Percentiles rank a stretch among this genome's conserved stretches.
These are phyloP conservation scores for Tetranychus truncatus DNA, from an alignment of 2,888 invertebrate genomes.

Conservation along the genomic window DNA sequence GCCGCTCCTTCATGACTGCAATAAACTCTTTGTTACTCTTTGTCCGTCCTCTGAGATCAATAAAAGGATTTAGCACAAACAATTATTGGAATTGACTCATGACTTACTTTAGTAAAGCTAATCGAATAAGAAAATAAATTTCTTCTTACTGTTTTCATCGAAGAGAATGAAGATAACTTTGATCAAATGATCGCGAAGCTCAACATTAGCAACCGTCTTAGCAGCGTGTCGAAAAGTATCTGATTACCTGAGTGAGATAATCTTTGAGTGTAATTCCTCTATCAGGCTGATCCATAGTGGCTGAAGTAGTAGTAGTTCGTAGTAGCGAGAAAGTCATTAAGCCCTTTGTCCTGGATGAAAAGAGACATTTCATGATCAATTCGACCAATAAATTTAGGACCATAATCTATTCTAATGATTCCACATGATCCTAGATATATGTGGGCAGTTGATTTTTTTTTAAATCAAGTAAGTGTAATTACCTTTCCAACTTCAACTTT, in stretches of 20 bases:
- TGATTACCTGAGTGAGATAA: slow-evolving; percentile 74
- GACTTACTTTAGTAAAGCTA: background rate
- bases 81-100: background rate
- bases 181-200: slow-evolving; percentile 78
- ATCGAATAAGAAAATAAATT: slow-evolving; percentile 21
- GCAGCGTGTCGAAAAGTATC: slow-evolving; percentile 86
- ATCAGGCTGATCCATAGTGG: background rate
- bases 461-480: background rate
- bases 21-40: slow-evolving; percentile 94
- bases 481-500: slow-evolving; percentile 83
- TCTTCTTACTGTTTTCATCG: slow-evolving; percentile 81
- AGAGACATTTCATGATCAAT: background rate
- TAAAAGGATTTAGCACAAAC: slow-evolving; percentile 10
- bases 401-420: background rate
- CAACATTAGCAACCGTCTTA: slow-evolving; percentile 81
- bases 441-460: background rate
- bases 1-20: slow-evolving; percentile 94
- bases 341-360: slow-evolving; percentile 13
- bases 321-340: slow-evolving; percentile 18
- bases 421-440: background rate
- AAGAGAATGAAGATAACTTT: slow-evolving; percentile 94
- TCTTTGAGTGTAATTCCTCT: slow-evolving; percentile 66
- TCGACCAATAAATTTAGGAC: background rate
- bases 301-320: too few species aligned
- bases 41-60: slow-evolving; percentile 70